phyloP scores from a whole-genome alignment of 1,140 invertebrate genomes.

The Vollenhovia emeryi region DNA sequence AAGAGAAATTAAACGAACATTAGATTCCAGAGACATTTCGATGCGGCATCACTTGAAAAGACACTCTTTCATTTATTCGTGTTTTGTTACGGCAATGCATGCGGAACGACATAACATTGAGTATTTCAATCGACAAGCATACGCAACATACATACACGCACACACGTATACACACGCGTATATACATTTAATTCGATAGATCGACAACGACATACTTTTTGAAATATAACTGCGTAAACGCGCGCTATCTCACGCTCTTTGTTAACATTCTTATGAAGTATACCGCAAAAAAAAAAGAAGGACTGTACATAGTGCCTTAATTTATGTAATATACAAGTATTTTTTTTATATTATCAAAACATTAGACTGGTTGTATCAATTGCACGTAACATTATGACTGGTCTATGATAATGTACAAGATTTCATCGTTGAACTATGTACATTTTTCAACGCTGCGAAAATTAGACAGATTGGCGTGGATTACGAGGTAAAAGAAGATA shows the following conservation, averaged over 20 bases:
- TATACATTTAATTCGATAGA: slow-evolving; percentile 34
- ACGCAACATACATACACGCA: neutral
- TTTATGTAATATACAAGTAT: slow-evolving; percentile 62
- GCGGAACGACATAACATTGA: slow-evolving; percentile 28
- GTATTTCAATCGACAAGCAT: slow-evolving; percentile 34
- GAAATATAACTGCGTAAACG: slow-evolving; percentile 21
- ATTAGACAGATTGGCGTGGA: neutral
- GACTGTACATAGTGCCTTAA: slow-evolving; percentile 62
- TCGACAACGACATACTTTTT: slow-evolving; percentile 19
- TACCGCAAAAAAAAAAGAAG: slow-evolving; percentile 48
- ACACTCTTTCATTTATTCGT: slow-evolving; percentile 16
- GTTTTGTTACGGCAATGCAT: slow-evolving; percentile 25
- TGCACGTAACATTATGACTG: slow-evolving; percentile 71
- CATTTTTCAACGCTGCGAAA: neutral
- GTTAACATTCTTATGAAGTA: slow-evolving; percentile 52
- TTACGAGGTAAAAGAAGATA: slow-evolving; percentile 3
- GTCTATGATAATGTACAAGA: slow-evolving; percentile 42
- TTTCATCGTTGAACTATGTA: slow-evolving; percentile 17
- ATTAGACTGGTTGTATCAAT: slow-evolving; percentile 71
- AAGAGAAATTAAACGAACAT: neutral
- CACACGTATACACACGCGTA: neutral
- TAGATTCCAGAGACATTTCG: neutral
- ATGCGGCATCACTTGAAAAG: slow-evolving; percentile 1
- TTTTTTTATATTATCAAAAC: slow-evolving; percentile 67
- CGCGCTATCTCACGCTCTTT: neutral